Evolutionary conservation across 2,797 vertebrate species (phyloP).

Genomic region (Sebastes minor): DNA sequence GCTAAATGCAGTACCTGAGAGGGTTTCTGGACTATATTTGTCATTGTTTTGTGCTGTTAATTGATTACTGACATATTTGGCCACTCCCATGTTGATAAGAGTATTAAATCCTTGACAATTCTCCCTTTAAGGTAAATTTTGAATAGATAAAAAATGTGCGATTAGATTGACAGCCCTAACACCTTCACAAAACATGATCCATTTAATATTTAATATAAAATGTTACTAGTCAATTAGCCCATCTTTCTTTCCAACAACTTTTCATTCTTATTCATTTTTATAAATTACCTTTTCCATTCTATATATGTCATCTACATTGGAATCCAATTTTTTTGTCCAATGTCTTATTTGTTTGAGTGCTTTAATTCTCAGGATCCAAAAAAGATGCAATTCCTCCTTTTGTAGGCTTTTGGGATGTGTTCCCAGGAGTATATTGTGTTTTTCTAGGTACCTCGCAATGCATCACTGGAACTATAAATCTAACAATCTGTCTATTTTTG

Average conservation of each 20-base stretch:
- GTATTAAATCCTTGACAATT: too few species aligned
- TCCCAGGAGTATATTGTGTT: neutral
- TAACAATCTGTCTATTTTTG: neutral
- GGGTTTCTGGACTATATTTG: too few species aligned
- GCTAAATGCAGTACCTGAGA: too few species aligned
- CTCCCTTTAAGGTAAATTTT: too few species aligned
- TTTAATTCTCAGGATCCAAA: neutral
- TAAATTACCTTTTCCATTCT: neutral
- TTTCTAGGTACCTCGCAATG: neutral
- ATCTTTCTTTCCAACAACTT: neutral
- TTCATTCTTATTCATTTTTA: neutral
- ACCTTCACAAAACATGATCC: too few species aligned
- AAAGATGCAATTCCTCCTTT: neutral
- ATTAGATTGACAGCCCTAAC: too few species aligned
- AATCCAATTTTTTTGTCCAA: neutral
- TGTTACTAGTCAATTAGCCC: neutral
- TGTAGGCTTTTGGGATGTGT: neutral
- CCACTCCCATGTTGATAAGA: too few species aligned
- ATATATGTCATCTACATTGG: neutral
- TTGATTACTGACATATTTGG: too few species aligned
- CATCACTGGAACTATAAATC: neutral
- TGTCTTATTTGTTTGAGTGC: neutral
- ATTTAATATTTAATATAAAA: neutral
- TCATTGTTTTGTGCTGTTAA: too few species aligned
- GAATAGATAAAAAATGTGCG: too few species aligned